Conservation (phyloP, 2,797 vertebrate species). For the Miichthys miiuy region DNA sequence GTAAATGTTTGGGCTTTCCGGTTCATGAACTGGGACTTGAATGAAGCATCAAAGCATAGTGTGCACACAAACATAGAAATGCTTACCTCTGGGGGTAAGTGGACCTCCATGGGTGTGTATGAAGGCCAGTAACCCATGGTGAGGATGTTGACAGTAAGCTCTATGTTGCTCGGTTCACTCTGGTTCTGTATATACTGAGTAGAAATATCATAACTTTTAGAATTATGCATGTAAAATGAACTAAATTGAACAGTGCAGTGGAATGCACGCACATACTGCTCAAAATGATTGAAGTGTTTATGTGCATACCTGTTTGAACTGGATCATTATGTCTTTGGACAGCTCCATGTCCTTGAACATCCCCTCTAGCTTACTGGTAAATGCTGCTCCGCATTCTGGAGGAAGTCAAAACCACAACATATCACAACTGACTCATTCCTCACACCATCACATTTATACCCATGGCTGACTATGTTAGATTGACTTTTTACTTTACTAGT, state of each 20-base stretch:
- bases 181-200: constrained; percentile 98
- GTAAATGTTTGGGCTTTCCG: not conserved
- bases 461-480: not conserved
- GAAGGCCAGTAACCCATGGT: constrained; percentile 99
- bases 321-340: constrained; percentile 99
- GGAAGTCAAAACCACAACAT: constrained; percentile 50
- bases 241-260: not conserved
- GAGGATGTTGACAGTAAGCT: constrained; percentile 98
- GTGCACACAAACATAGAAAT: not conserved
- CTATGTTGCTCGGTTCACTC: constrained; percentile 98
- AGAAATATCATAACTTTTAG: constrained; percentile 21
- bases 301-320: constrained; percentile 96
- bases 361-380: constrained; percentile 99
- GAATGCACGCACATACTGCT: not conserved
- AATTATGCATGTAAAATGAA: not conserved
- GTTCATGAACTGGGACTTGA: not conserved
- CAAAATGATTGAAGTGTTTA: not conserved
- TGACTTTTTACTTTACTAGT: not conserved
- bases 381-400: constrained; percentile 98
- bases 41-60: not conserved
- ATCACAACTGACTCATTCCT: constrained; percentile 26
- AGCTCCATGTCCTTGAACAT: constrained; percentile 99
- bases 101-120: constrained; percentile 98
- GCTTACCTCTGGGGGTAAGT: constrained; percentile 94
- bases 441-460: not conserved